Percentiles rank a stretch among this genome's conserved stretches.
These are phyloP conservation scores for Lontra canadensis DNA, from an alignment of 2,113 vertebrate genomes.

Conservation along the genomic window DNA sequence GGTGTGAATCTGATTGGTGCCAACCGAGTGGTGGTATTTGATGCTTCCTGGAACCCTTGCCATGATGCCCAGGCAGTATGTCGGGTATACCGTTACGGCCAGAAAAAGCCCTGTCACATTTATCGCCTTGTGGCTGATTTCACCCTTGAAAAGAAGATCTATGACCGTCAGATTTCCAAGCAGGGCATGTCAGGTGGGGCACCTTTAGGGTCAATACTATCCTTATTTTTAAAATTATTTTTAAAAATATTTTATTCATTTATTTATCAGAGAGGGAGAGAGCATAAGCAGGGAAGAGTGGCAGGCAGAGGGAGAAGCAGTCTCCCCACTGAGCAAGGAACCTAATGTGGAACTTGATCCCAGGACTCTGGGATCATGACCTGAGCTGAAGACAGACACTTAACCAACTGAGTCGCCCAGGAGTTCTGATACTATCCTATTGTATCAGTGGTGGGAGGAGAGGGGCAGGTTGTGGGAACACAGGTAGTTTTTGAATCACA, in stretches of 20 bases:
- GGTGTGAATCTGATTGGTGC: constrained; percentile 98
- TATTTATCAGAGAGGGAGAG: no score
- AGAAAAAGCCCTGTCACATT: constrained; percentile 96
- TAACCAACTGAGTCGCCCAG: no score
- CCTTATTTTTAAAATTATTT: not conserved
- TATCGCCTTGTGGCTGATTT: constrained; percentile 98
- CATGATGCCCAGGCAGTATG: constrained; percentile 98
- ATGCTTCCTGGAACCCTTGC: constrained; percentile 99
- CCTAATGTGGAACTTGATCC: no score
- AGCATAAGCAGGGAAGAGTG: no score
- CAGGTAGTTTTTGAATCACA: not conserved
- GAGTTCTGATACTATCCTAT: no score
- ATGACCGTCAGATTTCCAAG: constrained; percentile 98
- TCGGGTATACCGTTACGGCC: constrained; percentile 97
- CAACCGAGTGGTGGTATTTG: constrained; percentile 97
- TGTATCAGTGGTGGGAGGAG: not conserved
- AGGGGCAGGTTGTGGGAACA: not conserved
- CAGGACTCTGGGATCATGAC: no score
- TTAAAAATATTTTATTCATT: no score
- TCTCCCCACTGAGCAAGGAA: no score
- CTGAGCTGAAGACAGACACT: no score
- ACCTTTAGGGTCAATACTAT: not conserved
- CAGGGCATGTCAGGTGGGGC: constrained; percentile 97
- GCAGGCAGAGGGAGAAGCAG: no score
- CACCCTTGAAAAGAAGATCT: constrained; percentile 99